A percentile compares a stretch with the other conserved stretches of the same genome.
Evolutionary conservation across 2,888 invertebrate genomes (phyloP).

Genomic region (Pristionchus japonicus): DNA sequence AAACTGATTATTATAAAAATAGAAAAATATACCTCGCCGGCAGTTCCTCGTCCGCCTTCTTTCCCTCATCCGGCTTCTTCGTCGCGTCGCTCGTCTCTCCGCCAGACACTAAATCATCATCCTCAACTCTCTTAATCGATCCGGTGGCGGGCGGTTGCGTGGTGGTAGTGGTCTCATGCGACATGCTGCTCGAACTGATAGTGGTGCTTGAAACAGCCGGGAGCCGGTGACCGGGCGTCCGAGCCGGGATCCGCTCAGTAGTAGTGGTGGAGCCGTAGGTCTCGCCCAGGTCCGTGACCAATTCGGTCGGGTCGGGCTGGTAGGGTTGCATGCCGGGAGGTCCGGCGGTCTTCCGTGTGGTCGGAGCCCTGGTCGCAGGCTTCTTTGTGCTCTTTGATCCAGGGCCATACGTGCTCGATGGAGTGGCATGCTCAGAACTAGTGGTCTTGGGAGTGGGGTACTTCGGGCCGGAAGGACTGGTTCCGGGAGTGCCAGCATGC

Average conservation of each 20-base stretch:
- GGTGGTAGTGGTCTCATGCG: slow-evolving; percentile 4
- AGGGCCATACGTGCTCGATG: too few species aligned
- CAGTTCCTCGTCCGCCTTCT: not conserved
- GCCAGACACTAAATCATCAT: not conserved
- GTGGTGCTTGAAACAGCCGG: not conserved
- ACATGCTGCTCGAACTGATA: not conserved
- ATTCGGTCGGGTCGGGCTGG: slow-evolving; percentile 9
- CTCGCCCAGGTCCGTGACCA: slow-evolving; percentile 40
- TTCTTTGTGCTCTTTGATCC: not conserved
- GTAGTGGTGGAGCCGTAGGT: slow-evolving; percentile 41
- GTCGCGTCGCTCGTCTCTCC: not conserved
- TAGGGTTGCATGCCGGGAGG: slow-evolving; percentile 41
- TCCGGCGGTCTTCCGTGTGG: not conserved
- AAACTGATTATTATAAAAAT: not conserved
- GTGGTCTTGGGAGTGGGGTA: not conserved
- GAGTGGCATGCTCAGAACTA: not conserved
- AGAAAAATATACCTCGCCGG: not conserved
- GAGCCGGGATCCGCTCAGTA: not conserved
- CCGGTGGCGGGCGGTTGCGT: not conserved
- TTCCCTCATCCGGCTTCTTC: not conserved
- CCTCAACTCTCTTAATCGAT: slow-evolving; percentile 4
- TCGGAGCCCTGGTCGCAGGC: not conserved
- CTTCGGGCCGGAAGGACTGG: not conserved
- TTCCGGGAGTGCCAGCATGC: not conserved
- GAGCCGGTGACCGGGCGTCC: not conserved